phyloP scores from a whole-genome alignment of 2,797 vertebrate genomes.

The Mycteria americana region DNA sequence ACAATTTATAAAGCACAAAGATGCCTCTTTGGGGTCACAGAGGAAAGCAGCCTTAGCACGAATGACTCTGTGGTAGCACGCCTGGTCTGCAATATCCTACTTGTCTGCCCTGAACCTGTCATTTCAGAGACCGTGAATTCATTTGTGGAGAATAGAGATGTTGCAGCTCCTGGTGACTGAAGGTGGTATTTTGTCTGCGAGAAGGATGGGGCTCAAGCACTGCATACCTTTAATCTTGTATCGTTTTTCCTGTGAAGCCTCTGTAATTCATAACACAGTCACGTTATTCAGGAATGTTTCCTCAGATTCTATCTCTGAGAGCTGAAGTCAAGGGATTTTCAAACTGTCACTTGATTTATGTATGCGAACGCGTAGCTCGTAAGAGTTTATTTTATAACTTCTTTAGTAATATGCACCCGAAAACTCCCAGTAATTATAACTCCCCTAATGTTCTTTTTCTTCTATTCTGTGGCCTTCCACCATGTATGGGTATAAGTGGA shows the following conservation, averaged over 20 bases:
- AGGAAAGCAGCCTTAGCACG: background rate
- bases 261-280: constrained; percentile 63
- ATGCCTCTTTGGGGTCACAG: background rate
- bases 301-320: constrained; percentile 61
- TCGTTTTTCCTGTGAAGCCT: constrained; percentile 3
- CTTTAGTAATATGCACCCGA: background rate
- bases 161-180: constrained; percentile 37
- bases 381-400: constrained; percentile 59
- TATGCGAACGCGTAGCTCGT: background rate
- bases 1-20: background rate
- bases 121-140: constrained; percentile 35
- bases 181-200: constrained; percentile 40
- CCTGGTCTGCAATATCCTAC: constrained; percentile 49
- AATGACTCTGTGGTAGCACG: background rate
- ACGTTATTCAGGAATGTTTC: constrained; percentile 45
- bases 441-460: background rate
- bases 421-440: constrained; percentile 8
- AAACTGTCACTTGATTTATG: constrained; percentile 60
- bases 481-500: background rate
- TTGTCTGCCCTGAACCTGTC: constrained; percentile 68
- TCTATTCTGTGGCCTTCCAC: background rate
- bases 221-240: constrained; percentile 11
- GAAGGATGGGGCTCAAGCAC: background rate
- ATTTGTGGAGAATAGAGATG: constrained; percentile 67
- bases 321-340: constrained; percentile 71